Percentiles rank a stretch among this genome's conserved stretches.
phyloP scores from a whole-genome alignment of 1,140 invertebrate species.

The Antheraea pernyi region DNA sequence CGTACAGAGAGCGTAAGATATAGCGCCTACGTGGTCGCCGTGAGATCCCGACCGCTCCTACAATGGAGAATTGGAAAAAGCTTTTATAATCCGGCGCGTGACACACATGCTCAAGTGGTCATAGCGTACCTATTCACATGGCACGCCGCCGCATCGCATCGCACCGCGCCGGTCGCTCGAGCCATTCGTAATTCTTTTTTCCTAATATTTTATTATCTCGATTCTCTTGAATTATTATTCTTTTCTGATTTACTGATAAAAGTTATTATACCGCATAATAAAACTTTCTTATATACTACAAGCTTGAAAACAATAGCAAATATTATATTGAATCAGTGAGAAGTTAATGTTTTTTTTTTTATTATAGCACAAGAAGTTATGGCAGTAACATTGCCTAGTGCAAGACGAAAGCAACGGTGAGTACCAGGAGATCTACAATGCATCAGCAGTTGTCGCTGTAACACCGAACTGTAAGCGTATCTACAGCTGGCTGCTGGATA shows the following conservation, averaged over 20 bases:
- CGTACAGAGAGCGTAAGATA: slow-evolving; percentile 72
- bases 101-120: slow-evolving; percentile 63
- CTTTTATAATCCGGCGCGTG: slow-evolving; percentile 77
- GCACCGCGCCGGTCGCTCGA: slow-evolving; percentile 3
- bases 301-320: no score
- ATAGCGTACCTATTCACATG: slow-evolving; percentile 22
- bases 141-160: slow-evolving; percentile 5
- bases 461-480: no score
- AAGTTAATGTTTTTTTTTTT: no score
- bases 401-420: no score
- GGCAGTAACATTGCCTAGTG: no score
- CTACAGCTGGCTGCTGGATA: no score
- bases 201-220: slow-evolving; percentile 23
- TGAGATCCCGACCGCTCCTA: slow-evolving; percentile 57
- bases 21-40: slow-evolving; percentile 73
- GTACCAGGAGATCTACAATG: no score
- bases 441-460: no score
- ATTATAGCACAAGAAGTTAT: no score
- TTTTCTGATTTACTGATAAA: not conserved
- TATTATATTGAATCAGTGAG: no score
- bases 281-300: no score
- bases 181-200: slow-evolving; percentile 24
- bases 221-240: slow-evolving; percentile 14
- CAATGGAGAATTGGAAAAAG: slow-evolving; percentile 78
- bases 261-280: no score